These are phyloP conservation scores for Lepidotrigona ventralis DNA, from an alignment of 1,140 invertebrate species.

Conservation along the genomic window DNA sequence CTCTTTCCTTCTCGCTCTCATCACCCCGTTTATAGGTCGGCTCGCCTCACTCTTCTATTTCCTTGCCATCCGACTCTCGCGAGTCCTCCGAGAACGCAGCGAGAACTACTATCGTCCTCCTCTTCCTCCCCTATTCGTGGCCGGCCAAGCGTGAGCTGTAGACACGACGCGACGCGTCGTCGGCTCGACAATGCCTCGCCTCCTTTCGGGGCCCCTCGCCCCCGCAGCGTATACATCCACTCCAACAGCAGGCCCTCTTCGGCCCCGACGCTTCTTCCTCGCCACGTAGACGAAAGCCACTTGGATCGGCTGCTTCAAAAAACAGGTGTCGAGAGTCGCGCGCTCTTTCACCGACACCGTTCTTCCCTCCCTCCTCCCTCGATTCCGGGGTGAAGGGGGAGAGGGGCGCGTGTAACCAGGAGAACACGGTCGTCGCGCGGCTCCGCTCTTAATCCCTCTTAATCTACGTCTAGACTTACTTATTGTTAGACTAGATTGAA, in stretches of 20 bases:
- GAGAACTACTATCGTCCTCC: neutral
- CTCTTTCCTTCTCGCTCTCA: neutral
- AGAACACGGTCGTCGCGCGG: neutral
- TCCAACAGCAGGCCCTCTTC: constrained; percentile 41
- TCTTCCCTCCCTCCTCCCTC: neutral
- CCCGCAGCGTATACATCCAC: constrained; percentile 44
- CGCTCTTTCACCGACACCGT: constrained; percentile 12
- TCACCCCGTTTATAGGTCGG: neutral
- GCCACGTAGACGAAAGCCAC: neutral
- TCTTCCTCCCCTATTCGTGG: constrained; percentile 45
- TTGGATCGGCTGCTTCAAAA: constrained; percentile 19
- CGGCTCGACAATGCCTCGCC: constrained; percentile 45
- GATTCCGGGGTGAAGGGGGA: too few species aligned
- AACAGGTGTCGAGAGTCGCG: constrained; percentile 46
- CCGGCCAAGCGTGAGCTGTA: constrained; percentile 65
- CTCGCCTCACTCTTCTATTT: constrained; percentile 27
- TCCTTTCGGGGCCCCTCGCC: neutral
- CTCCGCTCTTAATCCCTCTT: neutral
- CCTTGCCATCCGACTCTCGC: constrained; percentile 19
- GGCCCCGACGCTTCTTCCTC: constrained; percentile 14
- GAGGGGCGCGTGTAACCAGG: neutral
- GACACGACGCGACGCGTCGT: constrained; percentile 62
- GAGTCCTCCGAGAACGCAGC: neutral
- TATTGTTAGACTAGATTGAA: too few species aligned
- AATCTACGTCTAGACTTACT: neutral